These are phyloP conservation scores for Ormyrus pomaceus DNA, from an alignment of 2,888 invertebrate species.

Conservation along the genomic window DNA sequence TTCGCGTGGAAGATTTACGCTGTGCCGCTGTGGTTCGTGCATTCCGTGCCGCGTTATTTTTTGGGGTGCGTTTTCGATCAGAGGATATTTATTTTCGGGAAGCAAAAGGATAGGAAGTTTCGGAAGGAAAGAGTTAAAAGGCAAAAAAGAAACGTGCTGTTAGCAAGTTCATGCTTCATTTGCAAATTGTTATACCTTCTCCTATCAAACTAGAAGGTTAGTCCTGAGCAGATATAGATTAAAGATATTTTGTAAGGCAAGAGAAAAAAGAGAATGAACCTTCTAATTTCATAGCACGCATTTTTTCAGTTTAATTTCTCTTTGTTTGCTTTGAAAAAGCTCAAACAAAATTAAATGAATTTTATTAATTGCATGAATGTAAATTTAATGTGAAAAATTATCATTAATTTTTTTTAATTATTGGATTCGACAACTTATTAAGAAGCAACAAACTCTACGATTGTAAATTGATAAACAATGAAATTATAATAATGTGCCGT, in stretches of 20 bases:
- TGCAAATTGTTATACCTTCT: conserved; percentile 50
- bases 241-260: conserved; percentile 2
- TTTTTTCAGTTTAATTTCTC: conserved; percentile 22
- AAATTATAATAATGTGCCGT: conserved; percentile 56
- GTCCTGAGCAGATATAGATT: conserved; percentile 19
- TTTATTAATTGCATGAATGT: conserved; percentile 40
- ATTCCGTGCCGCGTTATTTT: conserved; percentile 73
- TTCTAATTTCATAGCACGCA: conserved; percentile 56
- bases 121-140: conserved; percentile 59
- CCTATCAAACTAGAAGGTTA: conserved; percentile 61
- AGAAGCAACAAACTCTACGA: conserved; percentile 37
- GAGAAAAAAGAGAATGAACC: conserved; percentile 51
- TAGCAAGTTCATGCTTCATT: conserved; percentile 72
- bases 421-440: conserved; percentile 24
- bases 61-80: conserved; percentile 45
- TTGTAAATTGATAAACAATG: conserved; percentile 31
- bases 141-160: conserved; percentile 74
- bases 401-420: conserved; percentile 12
- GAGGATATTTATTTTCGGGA: conserved; percentile 42
- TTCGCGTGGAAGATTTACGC: conserved; percentile 74
- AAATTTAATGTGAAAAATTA: conserved; percentile 26
- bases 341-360: conserved; percentile 15
- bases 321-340: neutral
- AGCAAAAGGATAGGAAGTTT: conserved; percentile 53
- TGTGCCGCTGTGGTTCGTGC: conserved; percentile 73